These are phyloP conservation scores for Drosophila arizonae DNA, from an alignment of 1,140 invertebrate genomes.

Conservation along the genomic window DNA sequence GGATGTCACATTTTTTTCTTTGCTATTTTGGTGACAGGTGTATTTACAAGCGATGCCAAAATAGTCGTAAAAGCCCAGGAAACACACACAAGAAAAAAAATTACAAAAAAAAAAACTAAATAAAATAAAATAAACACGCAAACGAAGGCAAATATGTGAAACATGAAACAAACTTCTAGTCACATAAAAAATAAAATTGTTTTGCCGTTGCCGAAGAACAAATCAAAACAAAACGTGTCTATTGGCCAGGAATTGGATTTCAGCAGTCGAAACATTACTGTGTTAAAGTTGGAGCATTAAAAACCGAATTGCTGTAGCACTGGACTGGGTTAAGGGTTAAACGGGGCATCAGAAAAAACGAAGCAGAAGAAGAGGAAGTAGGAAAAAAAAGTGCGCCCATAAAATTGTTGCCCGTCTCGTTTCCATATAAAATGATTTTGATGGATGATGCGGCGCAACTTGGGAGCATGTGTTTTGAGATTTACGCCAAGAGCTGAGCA, in stretches of 20 bases:
- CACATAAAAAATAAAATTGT: slow-evolving; percentile 37
- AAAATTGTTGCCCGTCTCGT: slow-evolving; percentile 65
- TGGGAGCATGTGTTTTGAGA: slow-evolving; percentile 75
- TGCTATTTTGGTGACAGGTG: slow-evolving; percentile 21
- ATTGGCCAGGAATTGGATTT: slow-evolving; percentile 40
- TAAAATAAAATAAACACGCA: background rate
- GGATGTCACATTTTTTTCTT: background rate
- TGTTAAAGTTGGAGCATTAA: slow-evolving; percentile 71
- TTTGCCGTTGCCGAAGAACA: slow-evolving; percentile 28
- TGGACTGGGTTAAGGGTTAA: slow-evolving; percentile 56
- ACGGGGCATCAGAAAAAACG: slow-evolving; percentile 1
- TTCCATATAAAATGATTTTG: slow-evolving; percentile 79
- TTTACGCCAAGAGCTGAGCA: slow-evolving; percentile 57
- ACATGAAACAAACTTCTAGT: slow-evolving; percentile 51
- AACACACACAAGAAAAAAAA: background rate
- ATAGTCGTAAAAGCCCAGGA: slow-evolving; percentile 47
- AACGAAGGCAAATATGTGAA: background rate
- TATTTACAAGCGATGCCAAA: slow-evolving; percentile 9
- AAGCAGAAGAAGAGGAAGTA: background rate
- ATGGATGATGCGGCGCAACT: slow-evolving; percentile 78
- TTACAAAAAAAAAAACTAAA: background rate
- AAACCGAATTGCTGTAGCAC: slow-evolving; percentile 16
- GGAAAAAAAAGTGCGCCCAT: slow-evolving; percentile 45
- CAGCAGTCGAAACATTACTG: slow-evolving; percentile 47
- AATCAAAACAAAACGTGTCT: slow-evolving; percentile 49